phyloP scores from a whole-genome alignment of 2,113 vertebrate genomes.

The Oryzias melastigma region DNA sequence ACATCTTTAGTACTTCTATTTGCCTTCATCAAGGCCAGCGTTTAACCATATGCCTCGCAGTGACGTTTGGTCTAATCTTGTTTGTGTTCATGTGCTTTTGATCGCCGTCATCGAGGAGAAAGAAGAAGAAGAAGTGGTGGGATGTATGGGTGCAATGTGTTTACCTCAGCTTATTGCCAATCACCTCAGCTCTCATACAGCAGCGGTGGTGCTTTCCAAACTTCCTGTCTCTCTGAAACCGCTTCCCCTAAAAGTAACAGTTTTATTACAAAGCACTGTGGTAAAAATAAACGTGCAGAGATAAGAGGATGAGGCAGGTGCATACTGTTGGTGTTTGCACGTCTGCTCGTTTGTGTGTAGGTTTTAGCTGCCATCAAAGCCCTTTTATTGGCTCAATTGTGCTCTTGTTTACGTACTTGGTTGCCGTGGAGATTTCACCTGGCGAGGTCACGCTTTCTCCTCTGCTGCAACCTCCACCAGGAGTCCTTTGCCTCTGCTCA shows the following conservation, averaged over 20 bases:
- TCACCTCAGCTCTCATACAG: neutral
- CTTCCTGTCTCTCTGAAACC: slow-evolving; percentile 34
- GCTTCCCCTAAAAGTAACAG: slow-evolving; percentile 31
- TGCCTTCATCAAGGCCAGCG: slow-evolving; percentile 10
- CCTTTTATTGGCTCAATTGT: slow-evolving; percentile 35
- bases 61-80: slow-evolving; percentile 55
- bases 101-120: slow-evolving; percentile 23
- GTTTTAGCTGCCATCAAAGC: slow-evolving; percentile 19
- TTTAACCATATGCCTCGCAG: slow-evolving; percentile 39
- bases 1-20: neutral
- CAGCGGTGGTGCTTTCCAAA: slow-evolving; percentile 3
- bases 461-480: slow-evolving; percentile 2
- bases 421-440: slow-evolving; percentile 68
- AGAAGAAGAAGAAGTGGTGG: slow-evolving; percentile 45
- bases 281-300: slow-evolving; percentile 20
- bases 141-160: neutral
- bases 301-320: slow-evolving; percentile 28
- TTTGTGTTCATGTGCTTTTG: slow-evolving; percentile 48
- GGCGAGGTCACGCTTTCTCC: slow-evolving; percentile 27
- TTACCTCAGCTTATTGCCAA: neutral
- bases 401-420: slow-evolving; percentile 27
- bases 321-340: slow-evolving; percentile 20
- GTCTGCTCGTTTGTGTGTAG: slow-evolving; percentile 18
- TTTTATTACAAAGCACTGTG: slow-evolving; percentile 27
- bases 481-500: neutral